phyloP scores from a whole-genome alignment of 1,140 invertebrate genomes.

The Bombyx mori region ASM3026992v2 NC_085107.1:4321001-4321500 shows the following conservation, averaged over 20 bases:
- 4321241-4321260: conserved; percentile 40
- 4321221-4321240: conserved; percentile 32
- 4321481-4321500: too few relatives aligned
- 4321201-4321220: conserved; percentile 27
- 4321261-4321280: conserved; percentile 35
- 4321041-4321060: conserved; percentile 20
- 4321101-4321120: conserved; percentile 14
- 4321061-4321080: conserved; percentile 25
- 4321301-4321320: conserved; percentile 50
- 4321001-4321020: conserved; percentile 59
- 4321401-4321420: conserved; percentile 49
- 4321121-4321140: conserved; percentile 25
- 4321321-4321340: conserved; percentile 54
- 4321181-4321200: conserved; percentile 45
- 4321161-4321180: conserved; percentile 48
- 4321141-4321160: conserved; percentile 37
- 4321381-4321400: conserved; percentile 42
- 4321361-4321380: conserved; percentile 61
- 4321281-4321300: conserved; percentile 47
- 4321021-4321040: conserved; percentile 44
- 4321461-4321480: conserved; percentile 39
- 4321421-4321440: conserved; percentile 51
- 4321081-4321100: conserved; percentile 45
- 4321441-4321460: conserved; percentile 52
- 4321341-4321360: conserved; percentile 47